Percentiles rank a stretch among this genome's conserved stretches.
Conservation (phyloP, 1,140 invertebrate genomes). For the Asobara japonica region DNA sequence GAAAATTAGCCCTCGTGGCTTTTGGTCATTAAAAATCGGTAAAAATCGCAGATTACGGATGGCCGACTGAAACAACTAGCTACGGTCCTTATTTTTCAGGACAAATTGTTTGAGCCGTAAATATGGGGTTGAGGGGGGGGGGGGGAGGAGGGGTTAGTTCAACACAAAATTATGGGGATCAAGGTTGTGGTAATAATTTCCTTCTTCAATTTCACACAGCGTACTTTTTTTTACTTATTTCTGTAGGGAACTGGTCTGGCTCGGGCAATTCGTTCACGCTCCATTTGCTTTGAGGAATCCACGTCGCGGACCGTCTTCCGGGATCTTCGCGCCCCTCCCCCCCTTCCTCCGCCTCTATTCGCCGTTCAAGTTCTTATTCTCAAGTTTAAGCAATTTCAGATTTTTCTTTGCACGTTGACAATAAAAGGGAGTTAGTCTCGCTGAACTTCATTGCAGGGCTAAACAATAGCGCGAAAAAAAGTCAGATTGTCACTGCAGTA, state of each 20-base stretch:
- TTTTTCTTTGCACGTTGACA: neutral
- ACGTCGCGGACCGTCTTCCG: neutral
- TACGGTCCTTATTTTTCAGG: neutral
- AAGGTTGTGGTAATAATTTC: neutral
- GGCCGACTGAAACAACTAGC: neutral
- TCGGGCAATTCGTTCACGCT: constrained; percentile 30
- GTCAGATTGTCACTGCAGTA: too few relatives aligned
- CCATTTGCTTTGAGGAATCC: constrained; percentile 38
- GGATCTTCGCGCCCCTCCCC: neutral
- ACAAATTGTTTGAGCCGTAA: neutral
- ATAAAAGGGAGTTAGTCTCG: neutral
- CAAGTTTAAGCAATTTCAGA: neutral
- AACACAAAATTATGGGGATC: neutral
- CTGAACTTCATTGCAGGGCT: too few relatives aligned
- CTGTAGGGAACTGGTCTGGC: neutral
- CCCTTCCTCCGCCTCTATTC: too few relatives aligned
- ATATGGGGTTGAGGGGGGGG: too few relatives aligned
- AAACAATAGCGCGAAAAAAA: too few relatives aligned
- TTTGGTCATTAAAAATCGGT: neutral
- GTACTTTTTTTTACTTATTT: too few relatives aligned
- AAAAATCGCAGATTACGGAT: too few relatives aligned
- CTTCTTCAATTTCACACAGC: neutral
- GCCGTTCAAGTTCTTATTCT: neutral
- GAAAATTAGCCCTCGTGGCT: neutral
- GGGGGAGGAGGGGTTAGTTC: neutral